Conservation (phyloP, 2,888 invertebrate species). For the Mylabris sibirica region DNA sequence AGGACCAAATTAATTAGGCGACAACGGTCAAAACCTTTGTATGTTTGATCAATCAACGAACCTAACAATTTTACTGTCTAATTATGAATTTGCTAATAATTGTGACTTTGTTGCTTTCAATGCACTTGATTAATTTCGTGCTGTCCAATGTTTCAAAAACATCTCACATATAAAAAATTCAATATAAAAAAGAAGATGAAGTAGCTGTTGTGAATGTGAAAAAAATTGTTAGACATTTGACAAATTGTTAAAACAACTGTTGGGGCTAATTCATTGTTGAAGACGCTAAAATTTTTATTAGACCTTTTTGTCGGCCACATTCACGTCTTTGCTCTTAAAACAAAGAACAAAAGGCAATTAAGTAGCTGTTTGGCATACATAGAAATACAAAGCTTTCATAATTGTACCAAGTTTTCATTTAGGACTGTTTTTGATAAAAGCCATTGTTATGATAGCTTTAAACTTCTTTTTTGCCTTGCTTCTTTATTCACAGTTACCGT, state of each 20-base stretch:
- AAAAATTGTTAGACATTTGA: not conserved
- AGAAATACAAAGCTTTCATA: not conserved
- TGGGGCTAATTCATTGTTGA: too few relatives aligned
- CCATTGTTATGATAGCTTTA: not conserved
- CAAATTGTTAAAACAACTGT: constrained; percentile 5
- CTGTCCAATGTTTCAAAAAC: not conserved
- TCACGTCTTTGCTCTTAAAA: not conserved
- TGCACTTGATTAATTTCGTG: not conserved
- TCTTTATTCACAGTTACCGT: not conserved
- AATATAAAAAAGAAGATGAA: not conserved
- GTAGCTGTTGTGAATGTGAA: not conserved
- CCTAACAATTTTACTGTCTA: constrained; percentile 20
- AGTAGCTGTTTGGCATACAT: not conserved
- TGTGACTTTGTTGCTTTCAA: not conserved
- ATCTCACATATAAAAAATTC: not conserved
- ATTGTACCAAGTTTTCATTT: not conserved
- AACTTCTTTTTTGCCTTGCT: not conserved
- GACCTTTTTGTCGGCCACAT: not conserved
- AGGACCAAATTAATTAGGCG: constrained; percentile 34
- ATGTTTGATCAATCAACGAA: constrained; percentile 14
- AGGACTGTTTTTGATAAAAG: not conserved
- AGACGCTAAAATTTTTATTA: constrained; percentile 6
- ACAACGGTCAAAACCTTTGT: constrained; percentile 33
- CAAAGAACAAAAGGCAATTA: constrained; percentile 7
- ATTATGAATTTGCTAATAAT: constrained; percentile 24